phyloP scores from a whole-genome alignment of 2,113 vertebrate genomes.

The Corythaixoides concolor region DNA sequence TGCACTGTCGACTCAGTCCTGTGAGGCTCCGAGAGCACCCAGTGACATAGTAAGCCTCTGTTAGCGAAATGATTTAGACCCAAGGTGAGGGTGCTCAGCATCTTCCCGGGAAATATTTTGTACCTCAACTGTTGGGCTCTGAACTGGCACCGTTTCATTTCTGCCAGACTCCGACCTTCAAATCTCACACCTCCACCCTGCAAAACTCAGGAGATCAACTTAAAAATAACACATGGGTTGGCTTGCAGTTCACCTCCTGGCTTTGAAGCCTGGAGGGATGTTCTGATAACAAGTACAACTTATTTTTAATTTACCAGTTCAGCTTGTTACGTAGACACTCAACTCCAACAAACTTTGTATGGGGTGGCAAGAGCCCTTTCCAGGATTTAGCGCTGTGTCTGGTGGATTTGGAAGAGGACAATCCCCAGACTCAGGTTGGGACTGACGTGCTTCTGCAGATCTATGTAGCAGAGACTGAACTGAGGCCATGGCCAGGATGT shows the following conservation, averaged over 20 bases:
- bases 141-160: not conserved
- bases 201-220: not conserved
- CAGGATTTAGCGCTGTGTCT: not conserved
- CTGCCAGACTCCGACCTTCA: not conserved
- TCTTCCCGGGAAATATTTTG: not conserved
- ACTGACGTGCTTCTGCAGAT: not conserved
- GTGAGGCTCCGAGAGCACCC: not conserved
- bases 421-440: not conserved
- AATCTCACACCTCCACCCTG: not conserved
- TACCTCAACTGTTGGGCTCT: not conserved
- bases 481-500: not conserved
- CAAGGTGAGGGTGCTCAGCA: not conserved
- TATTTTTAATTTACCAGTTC: not conserved
- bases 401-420: not conserved
- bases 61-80: not conserved
- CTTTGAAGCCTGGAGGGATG: not conserved
- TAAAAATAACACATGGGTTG: not conserved
- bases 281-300: not conserved
- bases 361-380: not conserved
- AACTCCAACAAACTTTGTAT: not conserved
- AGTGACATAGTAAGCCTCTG: not conserved
- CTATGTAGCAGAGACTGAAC: accelerated
- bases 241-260: not conserved
- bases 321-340: not conserved
- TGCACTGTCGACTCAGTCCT: not conserved